These are phyloP conservation scores for Brotula barbata DNA, from an alignment of 2,797 vertebrate genomes.

Conservation along the genomic window DNA sequence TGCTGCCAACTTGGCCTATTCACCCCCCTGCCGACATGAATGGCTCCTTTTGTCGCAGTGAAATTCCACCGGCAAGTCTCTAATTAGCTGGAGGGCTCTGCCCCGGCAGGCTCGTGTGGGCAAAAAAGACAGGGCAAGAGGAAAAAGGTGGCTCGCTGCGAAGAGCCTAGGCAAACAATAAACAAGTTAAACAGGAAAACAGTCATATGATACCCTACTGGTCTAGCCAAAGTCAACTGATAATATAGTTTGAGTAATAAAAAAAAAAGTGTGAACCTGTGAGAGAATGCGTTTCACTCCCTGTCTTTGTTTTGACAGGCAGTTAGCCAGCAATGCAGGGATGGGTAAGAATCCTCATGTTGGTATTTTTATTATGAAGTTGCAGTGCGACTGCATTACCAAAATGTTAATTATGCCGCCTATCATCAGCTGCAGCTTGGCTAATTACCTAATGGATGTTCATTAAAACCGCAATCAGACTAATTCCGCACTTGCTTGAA, in stretches of 20 bases:
- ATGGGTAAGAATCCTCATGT: slow-evolving; percentile 6
- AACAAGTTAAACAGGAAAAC: slow-evolving; percentile 21
- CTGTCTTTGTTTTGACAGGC: slow-evolving; percentile 39
- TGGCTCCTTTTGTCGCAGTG: slow-evolving; percentile 67
- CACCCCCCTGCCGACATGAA: slow-evolving; percentile 61
- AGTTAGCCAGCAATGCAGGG: slow-evolving; percentile 40
- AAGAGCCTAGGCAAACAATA: slow-evolving; percentile 24
- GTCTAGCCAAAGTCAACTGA: slow-evolving; percentile 32
- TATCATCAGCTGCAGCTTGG: background rate
- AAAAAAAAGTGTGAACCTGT: slow-evolving; percentile 3
- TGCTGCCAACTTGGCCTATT: slow-evolving; percentile 56
- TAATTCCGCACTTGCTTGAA: background rate
- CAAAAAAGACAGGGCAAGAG: slow-evolving; percentile 9
- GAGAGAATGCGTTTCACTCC: background rate
- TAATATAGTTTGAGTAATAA: slow-evolving; percentile 27
- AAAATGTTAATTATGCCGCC: slow-evolving; percentile 9
- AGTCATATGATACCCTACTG: slow-evolving; percentile 40
- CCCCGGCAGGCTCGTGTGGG: slow-evolving; percentile 52
- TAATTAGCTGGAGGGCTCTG: slow-evolving; percentile 72
- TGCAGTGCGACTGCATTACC: slow-evolving; percentile 13
- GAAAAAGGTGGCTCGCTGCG: too few species aligned
- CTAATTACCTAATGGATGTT: background rate
- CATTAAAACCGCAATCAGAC: background rate
- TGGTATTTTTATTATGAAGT: slow-evolving; percentile 6
- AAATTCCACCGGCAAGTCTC: slow-evolving; percentile 72